Evolutionary conservation across 2,113 vertebrate species (phyloP), one percentile per base, ranked within the genome.

Genomic region (Helogale parvula): DNA sequence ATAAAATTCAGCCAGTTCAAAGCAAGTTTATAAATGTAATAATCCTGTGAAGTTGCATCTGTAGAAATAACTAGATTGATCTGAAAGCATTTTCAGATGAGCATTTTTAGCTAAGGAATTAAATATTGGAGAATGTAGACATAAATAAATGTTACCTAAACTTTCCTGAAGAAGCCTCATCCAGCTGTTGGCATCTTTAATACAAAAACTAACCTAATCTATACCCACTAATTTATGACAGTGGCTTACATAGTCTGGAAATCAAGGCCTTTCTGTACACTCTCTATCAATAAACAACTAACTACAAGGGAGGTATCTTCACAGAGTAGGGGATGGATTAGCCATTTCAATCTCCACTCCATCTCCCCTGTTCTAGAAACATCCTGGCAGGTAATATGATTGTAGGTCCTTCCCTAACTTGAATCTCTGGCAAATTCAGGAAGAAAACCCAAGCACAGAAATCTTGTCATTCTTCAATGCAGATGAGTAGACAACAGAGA

Each of bases 1-100:
- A 97, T 92, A 94, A 97, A 97, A 97, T 79, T 45, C 54, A 94
- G 38, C 27, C 69, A 93, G 72, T 95, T 95, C 82, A 97, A 94
- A 96, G 85, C 60, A 96, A 35, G 33, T 82, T 95, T 96, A 88
- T 81, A 93, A 96, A 91, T 3, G 16, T 93, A 96, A 94, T 82
- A 89, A 88, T 86, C 66, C 63, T 69, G 11, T 69, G 47, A 94
- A 71, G 77, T 91, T 94, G 57, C 93, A 91, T 94, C 72, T 94
- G 33, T 83, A 94, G 69, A 96, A 97, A 92, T 94, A 94, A 93
- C 41, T 86, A 72, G 25, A 85, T 66, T 96, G 92, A 87, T 94
- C 80, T 90, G 16, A 89, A 96, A 94, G 66, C 47, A 88, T 91
- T 94, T 91, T 97, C 54, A 71, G 85, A 80, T 92, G 19, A 45